Evolutionary conservation across 2,888 invertebrate genomes (phyloP), one percentile per base, ranked within the genome.

Genomic region (Busseola fusca): DNA sequence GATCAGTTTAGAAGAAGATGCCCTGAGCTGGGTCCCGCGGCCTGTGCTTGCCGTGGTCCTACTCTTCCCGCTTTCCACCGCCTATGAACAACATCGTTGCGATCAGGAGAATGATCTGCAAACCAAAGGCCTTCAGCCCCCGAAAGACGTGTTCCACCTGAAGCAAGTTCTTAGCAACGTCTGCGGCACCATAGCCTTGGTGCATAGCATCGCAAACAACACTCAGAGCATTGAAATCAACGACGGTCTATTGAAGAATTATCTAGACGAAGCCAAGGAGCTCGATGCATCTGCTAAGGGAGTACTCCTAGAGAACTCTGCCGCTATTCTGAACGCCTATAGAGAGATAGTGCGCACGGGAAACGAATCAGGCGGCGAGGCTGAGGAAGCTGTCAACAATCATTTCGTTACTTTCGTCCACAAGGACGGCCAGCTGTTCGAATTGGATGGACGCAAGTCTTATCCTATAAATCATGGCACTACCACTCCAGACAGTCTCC

Each of bases 131-230:
- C 96, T 96, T 75, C 90, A 94, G 37, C 87, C 96, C 50, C 96
- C 97, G 0, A 95, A 96, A 37, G 96, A 97, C 79, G 93, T 99
- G 21, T 99, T 98, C 92, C 98, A 98, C 91, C 96, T 99, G 94
- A 98, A 98, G 86, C 99, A 99, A 93, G 97, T 97, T 37, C 97
- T 99, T 37, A 97, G 97, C 77, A 99, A 99, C 93, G 98, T 99
- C 6, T 99, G 99, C 92, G 99, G 99, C 42, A 99, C 99, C 1
- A 97, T 99, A 78, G 99, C 99, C 10, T 94, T 99, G 63, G 97
- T 99, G 70, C 99, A 99, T 91, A 97, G 98, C 83, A 96, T 99
- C 75, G 98, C 98, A 16, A 99, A 99, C 91, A 99, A 98, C 90
- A 93, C 95, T n/a, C 97, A 97, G 78, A 96, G 97, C 21, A 97